Evolutionary conservation across 1,140 invertebrate species (phyloP).

Genomic region (Drosophila santomea): DNA sequence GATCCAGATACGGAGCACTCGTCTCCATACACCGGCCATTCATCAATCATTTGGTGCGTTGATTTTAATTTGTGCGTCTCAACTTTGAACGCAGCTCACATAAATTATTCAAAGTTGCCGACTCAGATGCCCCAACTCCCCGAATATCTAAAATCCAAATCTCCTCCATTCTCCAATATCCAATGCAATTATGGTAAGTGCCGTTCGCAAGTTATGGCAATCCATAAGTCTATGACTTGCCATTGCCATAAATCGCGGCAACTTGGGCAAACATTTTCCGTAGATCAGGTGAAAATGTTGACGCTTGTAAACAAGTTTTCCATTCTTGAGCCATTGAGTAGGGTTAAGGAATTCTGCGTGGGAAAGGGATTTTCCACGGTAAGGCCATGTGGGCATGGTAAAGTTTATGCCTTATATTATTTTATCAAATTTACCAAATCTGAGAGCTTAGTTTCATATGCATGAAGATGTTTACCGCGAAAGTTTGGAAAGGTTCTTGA

Average conservation of each 20-base stretch:
- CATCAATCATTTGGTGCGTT: conserved; percentile 81
- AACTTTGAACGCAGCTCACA: conserved; percentile 70
- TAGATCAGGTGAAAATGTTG: conserved; percentile 66
- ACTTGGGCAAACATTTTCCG: conserved; percentile 55
- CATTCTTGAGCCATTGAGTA: conserved; percentile 40
- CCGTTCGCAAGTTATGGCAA: conserved; percentile 71
- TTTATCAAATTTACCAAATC: conserved; percentile 18
- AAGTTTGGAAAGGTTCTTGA: conserved; percentile 17
- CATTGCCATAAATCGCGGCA: conserved; percentile 72
- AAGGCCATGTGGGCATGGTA: conserved; percentile 1
- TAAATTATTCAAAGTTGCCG: conserved; percentile 81
- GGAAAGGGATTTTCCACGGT: conserved; percentile 12
- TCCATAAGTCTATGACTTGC: conserved; percentile 80
- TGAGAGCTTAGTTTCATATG: conserved; percentile 45
- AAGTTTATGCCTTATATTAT: conserved; percentile 39
- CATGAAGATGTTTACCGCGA: conserved; percentile 46
- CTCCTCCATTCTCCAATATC: conserved; percentile 8
- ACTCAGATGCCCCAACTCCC: conserved; percentile 16
- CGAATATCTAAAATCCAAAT: conserved; percentile 7
- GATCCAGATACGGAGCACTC: conserved; percentile 9
- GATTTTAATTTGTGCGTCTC: conserved; percentile 80
- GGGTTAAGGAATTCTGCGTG: conserved; percentile 31
- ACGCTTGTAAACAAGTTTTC: conserved; percentile 75
- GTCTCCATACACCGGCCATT: conserved; percentile 41
- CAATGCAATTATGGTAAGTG: conserved; percentile 82